Base-by-base conservation (phyloP, 2,888 invertebrate species). In the Papilio protenor region DNA sequence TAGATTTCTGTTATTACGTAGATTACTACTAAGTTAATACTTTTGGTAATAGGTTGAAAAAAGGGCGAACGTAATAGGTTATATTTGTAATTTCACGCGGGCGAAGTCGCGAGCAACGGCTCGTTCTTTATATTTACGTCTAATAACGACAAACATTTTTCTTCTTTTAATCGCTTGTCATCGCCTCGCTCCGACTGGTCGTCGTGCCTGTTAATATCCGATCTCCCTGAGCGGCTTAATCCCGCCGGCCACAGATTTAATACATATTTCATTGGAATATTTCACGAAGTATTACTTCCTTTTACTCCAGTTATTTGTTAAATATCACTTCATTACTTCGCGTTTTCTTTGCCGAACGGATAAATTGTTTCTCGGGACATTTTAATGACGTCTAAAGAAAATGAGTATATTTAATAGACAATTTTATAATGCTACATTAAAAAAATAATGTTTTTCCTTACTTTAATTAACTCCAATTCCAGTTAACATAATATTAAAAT, bases 201-300 rank as follows among this genome's bases (percentile, higher is more conserved):
- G 16, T 16, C 79, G 23, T 23, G 77, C 82, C 79, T 83, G 81
- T 87, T 90, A 91, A 92, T 92, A 93, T 91, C 89, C 88, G 88
- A 90, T 90, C 88, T 87, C 85, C 84, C 84, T 84, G 86, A 86
- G 82, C 85, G 84, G 87, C 90, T 91, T 92, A 91, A 93, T 92
- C 90, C 89, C 87, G 84, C 87, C 87, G 87, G 87, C 87, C 89
- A 87, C 90, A 87, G 90, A 89, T 92, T 92, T 93, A 93, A 94
- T 93, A 93, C 93, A 91, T 92, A 93, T 94, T 93, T 92, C 91
- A 93, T 93, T 92, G 94, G 89, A 89, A 92, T 92, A 92, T 91
- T 91, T 89, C 88, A 88, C 89, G 85, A 89, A 84, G 89, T 88
- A 89, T 90, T 89, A 88, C 89, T 87, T 86, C 87, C 84, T 83